A percentile compares a stretch with the other conserved stretches of the same genome.
phyloP scores from a whole-genome alignment of 2,888 invertebrate species.

The Euplagia quadripunctaria region DNA sequence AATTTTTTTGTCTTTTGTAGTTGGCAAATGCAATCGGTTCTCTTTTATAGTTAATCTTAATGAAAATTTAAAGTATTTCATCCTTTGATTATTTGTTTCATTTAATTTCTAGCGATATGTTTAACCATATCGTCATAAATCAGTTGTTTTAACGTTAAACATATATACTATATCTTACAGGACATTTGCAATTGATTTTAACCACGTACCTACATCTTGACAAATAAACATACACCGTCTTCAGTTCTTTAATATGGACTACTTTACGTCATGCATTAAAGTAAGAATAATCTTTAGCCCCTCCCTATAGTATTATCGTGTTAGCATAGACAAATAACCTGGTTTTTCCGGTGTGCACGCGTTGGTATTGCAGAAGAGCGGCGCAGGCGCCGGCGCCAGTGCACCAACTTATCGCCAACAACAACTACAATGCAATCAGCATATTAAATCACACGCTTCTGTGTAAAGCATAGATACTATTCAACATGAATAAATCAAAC shows the following conservation, averaged over 20 bases:
- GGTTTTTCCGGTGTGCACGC: slow-evolving; percentile 64
- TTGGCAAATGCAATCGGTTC: slow-evolving; percentile 88
- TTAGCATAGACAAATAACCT: slow-evolving; percentile 53
- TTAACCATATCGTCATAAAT: too few relatives aligned
- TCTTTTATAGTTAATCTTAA: slow-evolving; percentile 67
- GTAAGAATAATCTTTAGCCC: neutral
- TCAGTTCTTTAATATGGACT: neutral
- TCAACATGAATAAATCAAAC: slow-evolving; percentile 70
- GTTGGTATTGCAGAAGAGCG: slow-evolving; percentile 36
- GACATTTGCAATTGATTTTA: too few relatives aligned
- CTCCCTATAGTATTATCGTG: slow-evolving; percentile 24
- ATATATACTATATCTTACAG: too few relatives aligned
- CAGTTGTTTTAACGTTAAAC: too few relatives aligned
- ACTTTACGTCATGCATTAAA: neutral
- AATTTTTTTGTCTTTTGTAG: slow-evolving; percentile 91
- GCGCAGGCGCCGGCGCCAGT: slow-evolving; percentile 49
- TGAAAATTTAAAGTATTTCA: slow-evolving; percentile 64
- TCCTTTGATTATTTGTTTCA: slow-evolving; percentile 35
- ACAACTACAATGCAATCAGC: slow-evolving; percentile 61
- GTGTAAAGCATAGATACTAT: slow-evolving; percentile 57
- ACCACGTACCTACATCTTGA: neutral
- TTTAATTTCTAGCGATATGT: neutral
- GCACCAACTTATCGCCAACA: slow-evolving; percentile 32
- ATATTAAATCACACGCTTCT: slow-evolving; percentile 65
- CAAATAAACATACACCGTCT: neutral